Conservation (phyloP, 1,140 invertebrate species). For the Tachypleus tridentatus region DNA sequence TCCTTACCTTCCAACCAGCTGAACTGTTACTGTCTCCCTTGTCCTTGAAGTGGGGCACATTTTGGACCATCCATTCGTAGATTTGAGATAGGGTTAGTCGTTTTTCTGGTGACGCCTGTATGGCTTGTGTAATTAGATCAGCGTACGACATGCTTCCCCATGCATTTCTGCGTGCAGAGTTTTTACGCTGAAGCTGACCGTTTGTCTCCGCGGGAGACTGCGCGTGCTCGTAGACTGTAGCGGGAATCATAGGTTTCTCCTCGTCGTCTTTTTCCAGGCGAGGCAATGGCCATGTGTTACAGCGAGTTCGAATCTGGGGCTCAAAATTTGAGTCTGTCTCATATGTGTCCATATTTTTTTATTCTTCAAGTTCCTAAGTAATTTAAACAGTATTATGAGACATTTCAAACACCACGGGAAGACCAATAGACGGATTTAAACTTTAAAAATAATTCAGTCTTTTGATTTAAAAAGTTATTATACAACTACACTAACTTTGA, state of each 20-base stretch:
- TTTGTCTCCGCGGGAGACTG: slow-evolving; percentile 19
- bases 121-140: slow-evolving; percentile 97
- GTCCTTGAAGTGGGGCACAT: slow-evolving; percentile 98
- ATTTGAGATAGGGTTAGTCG: slow-evolving; percentile 91
- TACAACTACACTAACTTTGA: too few relatives aligned
- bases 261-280: slow-evolving; percentile 57
- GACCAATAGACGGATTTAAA: too few relatives aligned
- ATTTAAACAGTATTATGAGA: too few relatives aligned
- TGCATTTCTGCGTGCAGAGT: slow-evolving; percentile 64
- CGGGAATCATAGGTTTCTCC: slow-evolving; percentile 5
- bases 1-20: slow-evolving; percentile 97
- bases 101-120: slow-evolving; percentile 88
- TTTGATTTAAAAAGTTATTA: too few relatives aligned
- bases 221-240: slow-evolving; percentile 19
- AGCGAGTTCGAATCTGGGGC: slow-evolving; percentile 78
- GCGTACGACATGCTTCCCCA: slow-evolving; percentile 99
- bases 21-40: slow-evolving; percentile 99
- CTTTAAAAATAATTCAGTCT: too few relatives aligned
- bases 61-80: slow-evolving; percentile 99
- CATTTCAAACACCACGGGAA: too few relatives aligned
- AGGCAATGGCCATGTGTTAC: slow-evolving; percentile 94
- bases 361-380: too few relatives aligned
- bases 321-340: slow-evolving; percentile 60
- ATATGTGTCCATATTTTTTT: slow-evolving; percentile 28
- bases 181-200: slow-evolving; percentile 34